Evolutionary conservation across 2,797 vertebrate genomes (phyloP).

Genomic region (Hozukius guyotensis): DNA sequence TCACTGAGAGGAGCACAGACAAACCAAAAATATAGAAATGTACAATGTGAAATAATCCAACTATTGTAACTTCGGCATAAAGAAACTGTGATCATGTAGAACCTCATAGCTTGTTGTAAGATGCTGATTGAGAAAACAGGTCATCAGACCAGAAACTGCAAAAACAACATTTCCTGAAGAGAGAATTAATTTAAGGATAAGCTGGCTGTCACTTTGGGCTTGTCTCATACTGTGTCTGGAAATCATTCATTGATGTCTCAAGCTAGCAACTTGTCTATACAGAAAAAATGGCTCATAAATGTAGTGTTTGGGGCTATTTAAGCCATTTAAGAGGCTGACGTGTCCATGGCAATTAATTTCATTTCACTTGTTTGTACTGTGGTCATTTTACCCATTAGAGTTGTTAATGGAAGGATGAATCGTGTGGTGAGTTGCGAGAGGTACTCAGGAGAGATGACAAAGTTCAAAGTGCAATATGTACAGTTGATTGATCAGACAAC

Average conservation of each 20-base stretch:
- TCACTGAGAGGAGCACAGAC: background rate
- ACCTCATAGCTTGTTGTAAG: background rate
- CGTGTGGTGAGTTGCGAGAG: background rate
- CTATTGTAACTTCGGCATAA: background rate
- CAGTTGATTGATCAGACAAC: background rate
- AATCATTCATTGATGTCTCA: background rate
- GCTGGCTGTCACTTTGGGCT: background rate
- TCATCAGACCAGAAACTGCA: background rate
- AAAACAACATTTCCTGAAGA: background rate
- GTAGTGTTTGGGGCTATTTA: background rate
- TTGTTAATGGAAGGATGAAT: background rate
- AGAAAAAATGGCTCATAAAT: background rate
- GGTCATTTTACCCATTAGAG: conserved; percentile 19
- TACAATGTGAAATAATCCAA: background rate
- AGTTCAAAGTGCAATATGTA: background rate
- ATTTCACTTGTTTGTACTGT: background rate
- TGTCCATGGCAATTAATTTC: background rate
- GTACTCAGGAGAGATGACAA: background rate
- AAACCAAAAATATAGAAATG: background rate
- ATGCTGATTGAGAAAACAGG: background rate
- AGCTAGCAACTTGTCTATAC: accelerated
- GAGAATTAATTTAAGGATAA: background rate
- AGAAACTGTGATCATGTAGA: background rate
- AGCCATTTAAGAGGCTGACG: background rate
- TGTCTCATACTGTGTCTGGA: background rate